These are phyloP conservation scores for Ctena decussata DNA, from an alignment of 2,888 invertebrate species.

Conservation along the genomic window DNA sequence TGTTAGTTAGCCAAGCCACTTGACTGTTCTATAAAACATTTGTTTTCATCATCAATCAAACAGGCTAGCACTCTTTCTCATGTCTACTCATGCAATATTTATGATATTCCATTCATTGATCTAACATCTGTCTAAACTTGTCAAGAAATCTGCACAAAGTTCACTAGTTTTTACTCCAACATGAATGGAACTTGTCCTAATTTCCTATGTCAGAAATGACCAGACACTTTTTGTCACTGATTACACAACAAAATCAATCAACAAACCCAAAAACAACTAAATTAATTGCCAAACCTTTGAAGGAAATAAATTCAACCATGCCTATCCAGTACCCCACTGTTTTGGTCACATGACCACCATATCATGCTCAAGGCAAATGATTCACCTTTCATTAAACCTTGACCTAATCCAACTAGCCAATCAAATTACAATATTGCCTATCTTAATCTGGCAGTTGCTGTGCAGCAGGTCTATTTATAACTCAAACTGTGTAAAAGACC, in stretches of 20 bases:
- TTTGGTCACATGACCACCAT: slow-evolving; percentile 81
- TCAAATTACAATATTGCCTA: slow-evolving; percentile 64
- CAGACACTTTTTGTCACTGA: slow-evolving; percentile 18
- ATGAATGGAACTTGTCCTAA: slow-evolving; percentile 3
- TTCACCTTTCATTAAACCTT: slow-evolving; percentile 74
- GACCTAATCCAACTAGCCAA: slow-evolving; percentile 72
- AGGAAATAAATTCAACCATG: slow-evolving; percentile 65
- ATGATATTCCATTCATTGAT: slow-evolving; percentile 64
- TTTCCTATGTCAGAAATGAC: background rate
- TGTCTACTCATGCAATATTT: slow-evolving; percentile 53
- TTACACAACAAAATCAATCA: slow-evolving; percentile 52
- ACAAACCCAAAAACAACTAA: slow-evolving; percentile 63
- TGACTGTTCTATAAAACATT: background rate
- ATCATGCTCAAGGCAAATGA: slow-evolving; percentile 73
- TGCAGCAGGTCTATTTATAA: slow-evolving; percentile 76
- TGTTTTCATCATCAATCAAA: slow-evolving; percentile 20
- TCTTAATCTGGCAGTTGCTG: slow-evolving; percentile 77
- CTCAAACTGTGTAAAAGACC: slow-evolving; percentile 51
- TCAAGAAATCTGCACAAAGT: background rate
- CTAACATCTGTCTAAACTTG: slow-evolving; percentile 55
- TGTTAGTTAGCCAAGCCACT: background rate
- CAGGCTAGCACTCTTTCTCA: background rate
- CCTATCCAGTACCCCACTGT: slow-evolving; percentile 73
- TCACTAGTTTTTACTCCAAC: background rate
- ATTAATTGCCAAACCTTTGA: slow-evolving; percentile 56